Base-by-base conservation (phyloP, 2,113 vertebrate genomes). In the Taxidea taxus region DNA sequence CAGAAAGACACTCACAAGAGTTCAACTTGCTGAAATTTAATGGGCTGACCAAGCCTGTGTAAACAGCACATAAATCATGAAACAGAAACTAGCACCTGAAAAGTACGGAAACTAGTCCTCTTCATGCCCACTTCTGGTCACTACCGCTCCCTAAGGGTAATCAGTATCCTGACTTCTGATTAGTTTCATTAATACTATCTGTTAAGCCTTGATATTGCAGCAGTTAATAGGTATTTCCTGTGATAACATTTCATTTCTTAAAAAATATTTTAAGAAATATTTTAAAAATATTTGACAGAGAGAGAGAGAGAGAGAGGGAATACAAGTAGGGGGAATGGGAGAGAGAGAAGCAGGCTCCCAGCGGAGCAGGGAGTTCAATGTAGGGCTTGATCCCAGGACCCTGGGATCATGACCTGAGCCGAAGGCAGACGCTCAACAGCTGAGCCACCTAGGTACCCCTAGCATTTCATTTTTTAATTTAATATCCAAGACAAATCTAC, bases 21-120 rank as follows among this genome's bases (percentile, higher is more conserved):
- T 51, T 93, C 18, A 83, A 23, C 13, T 94, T 81, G 90, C 47
- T 86, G 44, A 87, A 85, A 74, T 94, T 80, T 94, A 31, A 90
- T n/a, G 74, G 86, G 82, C 4, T 60, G 34, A 96, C 56, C 29
- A 84, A 80, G 75, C 62, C 37, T 90, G 7, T 58, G 49, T 77
- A 91, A 93, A 13, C 7, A 92, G 29, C 14, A 95, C 13, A 10
- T 85, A 87, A 95, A 77, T 92, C 58, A 87, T 66, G 37, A 87
- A 90, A 93, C 21, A 80, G 66, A 91, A 97, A 77, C 51, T 44
- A 29, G 18, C 21, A 37, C 74, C 72, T 77, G 42, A 47, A 77
- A 31, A 77, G 27, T 68, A 68, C 2, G 18, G 34, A 10, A 37
- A 68, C 16, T 37, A 20, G 8, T 47, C 42, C 74, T 77, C 56